A percentile compares a stretch with the other conserved stretches of the same genome.
phyloP scores from a whole-genome alignment of 2,888 invertebrate genomes.

The Synanthedon tipuliformis region DNA sequence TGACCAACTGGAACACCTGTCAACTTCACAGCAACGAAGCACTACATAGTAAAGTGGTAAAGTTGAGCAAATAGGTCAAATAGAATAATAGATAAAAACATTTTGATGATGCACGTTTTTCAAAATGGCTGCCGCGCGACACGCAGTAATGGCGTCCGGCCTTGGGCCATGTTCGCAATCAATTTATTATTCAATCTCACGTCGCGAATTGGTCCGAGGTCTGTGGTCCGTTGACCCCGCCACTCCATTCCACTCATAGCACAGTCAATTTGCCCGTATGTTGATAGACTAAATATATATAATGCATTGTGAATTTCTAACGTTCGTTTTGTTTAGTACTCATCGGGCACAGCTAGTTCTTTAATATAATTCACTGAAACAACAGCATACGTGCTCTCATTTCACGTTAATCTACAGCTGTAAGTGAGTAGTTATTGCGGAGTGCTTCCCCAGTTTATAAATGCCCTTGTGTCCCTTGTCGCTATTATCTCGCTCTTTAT shows the following conservation, averaged over 20 bases:
- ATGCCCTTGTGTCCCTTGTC: no score
- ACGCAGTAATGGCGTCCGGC: conserved; percentile 57
- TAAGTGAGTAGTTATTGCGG: no score
- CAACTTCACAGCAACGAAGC: neutral
- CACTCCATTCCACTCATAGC: conserved; percentile 26
- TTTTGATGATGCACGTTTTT: conserved; percentile 28
- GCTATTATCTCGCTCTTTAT: neutral
- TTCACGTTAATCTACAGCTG: no score
- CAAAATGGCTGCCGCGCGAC: conserved; percentile 53
- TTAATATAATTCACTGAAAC: no score
- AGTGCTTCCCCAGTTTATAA: no score
- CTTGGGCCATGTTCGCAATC: conserved; percentile 60
- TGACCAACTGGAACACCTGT: neutral
- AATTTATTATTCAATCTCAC: conserved; percentile 70
- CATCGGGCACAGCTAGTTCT: no score
- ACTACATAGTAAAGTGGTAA: no score
- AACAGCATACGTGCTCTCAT: no score
- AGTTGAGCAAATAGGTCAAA: conserved; percentile 22
- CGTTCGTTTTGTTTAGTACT: neutral
- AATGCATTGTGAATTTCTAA: neutral
- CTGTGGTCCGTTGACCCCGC: conserved; percentile 53
- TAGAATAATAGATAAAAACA: conserved; percentile 19
- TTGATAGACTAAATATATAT: conserved; percentile 18
- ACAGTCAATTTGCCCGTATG: conserved; percentile 17
- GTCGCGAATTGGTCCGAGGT: conserved; percentile 70